phyloP scores from a whole-genome alignment of 2,797 vertebrate species.

The Anas acuta region DNA sequence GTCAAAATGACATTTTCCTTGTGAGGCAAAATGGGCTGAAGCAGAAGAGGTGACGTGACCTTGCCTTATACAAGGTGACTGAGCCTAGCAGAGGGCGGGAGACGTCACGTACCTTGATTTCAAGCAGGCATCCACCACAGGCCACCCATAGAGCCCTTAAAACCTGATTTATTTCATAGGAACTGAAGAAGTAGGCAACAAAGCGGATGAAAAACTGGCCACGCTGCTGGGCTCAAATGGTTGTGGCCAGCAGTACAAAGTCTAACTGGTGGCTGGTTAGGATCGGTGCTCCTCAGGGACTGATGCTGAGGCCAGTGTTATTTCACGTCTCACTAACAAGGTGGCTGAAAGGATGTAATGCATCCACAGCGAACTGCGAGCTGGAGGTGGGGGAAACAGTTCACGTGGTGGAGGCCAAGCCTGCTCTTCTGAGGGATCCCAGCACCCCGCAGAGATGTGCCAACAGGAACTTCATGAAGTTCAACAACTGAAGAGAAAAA shows the following conservation, averaged over 20 bases:
- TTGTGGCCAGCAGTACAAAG: background rate
- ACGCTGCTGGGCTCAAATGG: background rate
- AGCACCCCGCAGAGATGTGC: background rate
- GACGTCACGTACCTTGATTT: fast-evolving
- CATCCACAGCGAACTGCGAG: background rate
- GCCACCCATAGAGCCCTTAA: background rate
- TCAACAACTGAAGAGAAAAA: too few species aligned
- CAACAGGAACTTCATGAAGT: too few species aligned
- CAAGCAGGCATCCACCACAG: background rate
- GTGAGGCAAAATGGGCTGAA: background rate
- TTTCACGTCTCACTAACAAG: background rate
- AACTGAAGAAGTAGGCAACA: background rate
- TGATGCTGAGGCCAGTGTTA: too few species aligned
- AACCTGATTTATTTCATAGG: background rate
- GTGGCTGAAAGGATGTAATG: background rate
- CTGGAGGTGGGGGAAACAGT: background rate
- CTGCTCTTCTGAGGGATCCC: background rate
- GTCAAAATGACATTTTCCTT: background rate
- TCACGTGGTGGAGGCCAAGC: background rate
- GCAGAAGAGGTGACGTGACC: background rate
- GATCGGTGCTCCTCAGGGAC: background rate
- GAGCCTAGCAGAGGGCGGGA: background rate
- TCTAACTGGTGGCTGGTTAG: background rate
- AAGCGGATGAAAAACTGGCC: background rate
- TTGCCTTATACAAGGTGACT: background rate